phyloP scores from a whole-genome alignment of 2,888 invertebrate genomes.

The Adineta ricciae region DNA sequence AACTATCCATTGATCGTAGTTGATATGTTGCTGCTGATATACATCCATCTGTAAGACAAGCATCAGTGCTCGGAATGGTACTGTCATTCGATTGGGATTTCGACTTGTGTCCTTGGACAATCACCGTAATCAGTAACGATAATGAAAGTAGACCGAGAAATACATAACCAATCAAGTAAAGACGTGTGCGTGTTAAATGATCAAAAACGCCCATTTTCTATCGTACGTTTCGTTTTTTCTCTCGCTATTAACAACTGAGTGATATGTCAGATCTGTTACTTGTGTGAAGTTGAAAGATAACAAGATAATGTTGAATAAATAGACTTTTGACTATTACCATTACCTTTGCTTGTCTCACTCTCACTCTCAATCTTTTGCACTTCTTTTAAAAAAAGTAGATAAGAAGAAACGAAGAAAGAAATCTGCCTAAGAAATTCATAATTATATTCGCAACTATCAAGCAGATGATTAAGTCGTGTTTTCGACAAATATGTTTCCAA shows the following conservation, averaged over 20 bases:
- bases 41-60: conserved; percentile 1
- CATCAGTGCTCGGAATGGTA: neutral
- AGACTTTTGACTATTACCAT: neutral
- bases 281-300: neutral
- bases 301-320: neutral
- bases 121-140: neutral
- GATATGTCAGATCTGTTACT: neutral
- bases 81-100: neutral
- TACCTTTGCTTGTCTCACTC: neutral
- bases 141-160: neutral
- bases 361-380: neutral
- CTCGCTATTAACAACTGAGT: neutral
- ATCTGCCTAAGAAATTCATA: no score
- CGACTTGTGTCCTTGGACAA: neutral
- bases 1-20: conserved; percentile 39
- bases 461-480: no score
- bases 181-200: neutral
- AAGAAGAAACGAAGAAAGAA: neutral
- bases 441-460: no score
- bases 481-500: no score
- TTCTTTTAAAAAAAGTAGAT: neutral
- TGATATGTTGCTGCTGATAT: conserved; percentile 33
- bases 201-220: neutral
- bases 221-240: neutral
- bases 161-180: neutral